Evolutionary conservation across 2,888 invertebrate genomes (phyloP).

Genomic region (Aleiodes testaceus): DNA sequence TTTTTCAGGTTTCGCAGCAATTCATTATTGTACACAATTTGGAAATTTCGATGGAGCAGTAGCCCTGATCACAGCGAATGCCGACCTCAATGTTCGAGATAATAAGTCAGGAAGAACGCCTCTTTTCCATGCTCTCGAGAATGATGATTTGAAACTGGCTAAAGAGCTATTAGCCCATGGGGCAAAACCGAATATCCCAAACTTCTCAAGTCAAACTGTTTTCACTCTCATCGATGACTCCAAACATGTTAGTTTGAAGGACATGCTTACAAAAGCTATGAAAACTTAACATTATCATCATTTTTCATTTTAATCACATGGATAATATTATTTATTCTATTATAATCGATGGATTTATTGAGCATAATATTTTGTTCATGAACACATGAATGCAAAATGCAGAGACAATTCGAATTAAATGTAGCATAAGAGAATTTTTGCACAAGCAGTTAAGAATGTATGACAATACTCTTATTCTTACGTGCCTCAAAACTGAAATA

Average conservation of each 20-base stretch:
- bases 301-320: neutral
- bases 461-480: too few relatives aligned
- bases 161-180: constrained; percentile 55
- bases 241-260: constrained; percentile 55
- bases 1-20: constrained; percentile 60
- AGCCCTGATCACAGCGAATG: constrained; percentile 56
- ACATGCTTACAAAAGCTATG: constrained; percentile 46
- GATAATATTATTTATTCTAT: neutral
- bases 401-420: too few relatives aligned
- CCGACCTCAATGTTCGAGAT: constrained; percentile 62
- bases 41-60: constrained; percentile 57
- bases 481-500: neutral
- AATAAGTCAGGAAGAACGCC: constrained; percentile 65
- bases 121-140: constrained; percentile 66
- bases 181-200: constrained; percentile 59
- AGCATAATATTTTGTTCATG: neutral
- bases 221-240: constrained; percentile 56
- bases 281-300: neutral
- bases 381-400: too few relatives aligned
- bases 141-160: constrained; percentile 52
- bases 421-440: too few relatives aligned
- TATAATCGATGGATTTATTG: neutral
- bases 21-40: constrained; percentile 65
- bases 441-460: too few relatives aligned
- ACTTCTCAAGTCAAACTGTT: constrained; percentile 63